phyloP scores from a whole-genome alignment of 1,140 invertebrate genomes.

The Aradophagus sp. region DNA sequence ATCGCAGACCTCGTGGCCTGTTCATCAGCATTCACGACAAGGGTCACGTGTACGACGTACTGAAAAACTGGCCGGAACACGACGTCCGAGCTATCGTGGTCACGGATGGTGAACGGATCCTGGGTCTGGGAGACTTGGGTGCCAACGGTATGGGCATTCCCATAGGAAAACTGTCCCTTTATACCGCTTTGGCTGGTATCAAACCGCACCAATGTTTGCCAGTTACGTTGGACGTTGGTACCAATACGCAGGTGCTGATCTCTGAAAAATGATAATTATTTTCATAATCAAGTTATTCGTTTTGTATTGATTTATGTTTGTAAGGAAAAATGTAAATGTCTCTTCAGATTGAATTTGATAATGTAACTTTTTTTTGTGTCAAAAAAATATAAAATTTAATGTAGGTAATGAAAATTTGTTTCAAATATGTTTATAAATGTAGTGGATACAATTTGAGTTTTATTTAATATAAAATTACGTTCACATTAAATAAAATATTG shows the following conservation, averaged over 20 bases:
- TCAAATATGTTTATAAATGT: too few relatives aligned
- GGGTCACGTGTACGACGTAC: conserved; percentile 89
- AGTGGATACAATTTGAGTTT: too few relatives aligned
- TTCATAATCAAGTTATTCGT: too few relatives aligned
- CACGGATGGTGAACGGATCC: conserved; percentile 94
- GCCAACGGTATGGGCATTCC: conserved; percentile 96
- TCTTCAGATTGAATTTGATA: too few relatives aligned
- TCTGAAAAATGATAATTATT: not conserved
- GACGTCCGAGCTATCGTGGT: conserved; percentile 94
- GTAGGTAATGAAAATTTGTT: too few relatives aligned
- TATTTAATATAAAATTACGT: too few relatives aligned
- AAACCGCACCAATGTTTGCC: conserved; percentile 92
- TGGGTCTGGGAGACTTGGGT: conserved; percentile 95
- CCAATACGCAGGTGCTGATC: conserved; percentile 82
- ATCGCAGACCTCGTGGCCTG: conserved; percentile 92
- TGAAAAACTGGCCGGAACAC: conserved; percentile 91
- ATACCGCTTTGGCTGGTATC: conserved; percentile 93
- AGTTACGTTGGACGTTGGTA: conserved; percentile 93
- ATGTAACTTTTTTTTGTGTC: too few relatives aligned
- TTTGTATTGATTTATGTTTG: too few relatives aligned
- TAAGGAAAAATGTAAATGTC: too few relatives aligned
- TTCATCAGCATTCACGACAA: conserved; percentile 98
- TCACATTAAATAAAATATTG: too few relatives aligned
- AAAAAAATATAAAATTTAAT: too few relatives aligned
- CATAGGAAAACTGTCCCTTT: conserved; percentile 91